Percentiles rank a stretch among this genome's conserved stretches.
Conservation (phyloP, 2,888 invertebrate species). For the Ophion ventricosus region DNA sequence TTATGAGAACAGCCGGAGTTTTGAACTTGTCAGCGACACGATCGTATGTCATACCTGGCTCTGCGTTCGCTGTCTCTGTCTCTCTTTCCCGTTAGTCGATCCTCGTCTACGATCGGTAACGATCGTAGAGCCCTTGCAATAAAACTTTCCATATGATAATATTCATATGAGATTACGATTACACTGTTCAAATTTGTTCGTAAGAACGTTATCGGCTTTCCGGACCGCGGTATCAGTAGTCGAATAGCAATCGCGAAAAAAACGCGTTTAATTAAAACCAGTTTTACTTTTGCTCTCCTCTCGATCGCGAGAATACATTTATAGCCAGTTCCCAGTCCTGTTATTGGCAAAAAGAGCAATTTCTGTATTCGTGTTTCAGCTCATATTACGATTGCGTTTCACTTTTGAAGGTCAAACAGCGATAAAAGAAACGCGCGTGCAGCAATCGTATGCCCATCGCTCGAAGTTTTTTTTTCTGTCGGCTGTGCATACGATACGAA, state of each 20-base stretch:
- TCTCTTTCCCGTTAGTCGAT: not conserved
- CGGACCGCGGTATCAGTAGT: not conserved
- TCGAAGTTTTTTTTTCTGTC: not conserved
- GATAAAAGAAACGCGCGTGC: conserved; percentile 5
- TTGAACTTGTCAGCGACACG: conserved; percentile 44
- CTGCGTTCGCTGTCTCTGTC: not conserved
- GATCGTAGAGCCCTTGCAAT: not conserved
- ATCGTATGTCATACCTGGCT: conserved; percentile 4
- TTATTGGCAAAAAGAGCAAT: not conserved
- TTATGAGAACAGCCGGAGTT: not conserved
- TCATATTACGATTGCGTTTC: conserved; percentile 3
- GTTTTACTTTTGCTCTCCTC: not conserved
- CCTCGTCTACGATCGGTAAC: conserved; percentile 2
- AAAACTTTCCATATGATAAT: conserved; percentile 37
- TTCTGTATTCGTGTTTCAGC: conserved; percentile 10
- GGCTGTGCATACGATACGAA: not conserved
- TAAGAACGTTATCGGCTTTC: not conserved
- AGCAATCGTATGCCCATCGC: not conserved
- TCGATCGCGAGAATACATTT: not conserved
- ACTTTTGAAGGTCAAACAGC: conserved; percentile 26
- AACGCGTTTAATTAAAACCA: not conserved
- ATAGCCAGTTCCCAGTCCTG: not conserved
- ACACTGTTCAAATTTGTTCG: not conserved
- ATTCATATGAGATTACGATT: not conserved
- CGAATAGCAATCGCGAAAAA: not conserved